Evolutionary conservation across 2,888 invertebrate genomes (phyloP), one percentile per base, ranked within the genome.

Genomic region (Dicycla oo): DNA sequence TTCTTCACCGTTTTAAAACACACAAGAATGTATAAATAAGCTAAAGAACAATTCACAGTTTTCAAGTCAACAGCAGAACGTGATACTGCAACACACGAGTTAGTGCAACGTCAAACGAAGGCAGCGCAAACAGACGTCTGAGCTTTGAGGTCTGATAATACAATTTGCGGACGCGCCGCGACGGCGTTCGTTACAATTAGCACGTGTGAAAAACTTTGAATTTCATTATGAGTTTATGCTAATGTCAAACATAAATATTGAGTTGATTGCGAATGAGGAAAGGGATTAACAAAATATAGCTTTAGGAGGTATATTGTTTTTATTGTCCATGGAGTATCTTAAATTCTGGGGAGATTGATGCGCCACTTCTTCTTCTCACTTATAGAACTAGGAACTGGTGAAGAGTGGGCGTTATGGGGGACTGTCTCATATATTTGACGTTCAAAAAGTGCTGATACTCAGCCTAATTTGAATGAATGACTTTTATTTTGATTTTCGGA

Each of bases 141-240:
- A 84, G 88, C 92, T 92, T 92, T 92, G 92, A 91, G 92, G 92
- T 90, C 81, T 80, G 82, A 85, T 91, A 89, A 92, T 86, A 86
- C 84, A 90, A 91, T 92, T 91, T 88, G 87, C 63, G 77, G 80
- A 71, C 66, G 66, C 76, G 73, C 69, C 78, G 65, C 71, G 60
- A 67, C 81, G 72, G 79, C 83, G 43, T 77, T 60, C 75, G 75
- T 80, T 79, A 80, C 78, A 82, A 82, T 78, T 81, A 81, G 64
- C 75, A 78, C 75, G 75, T 81, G 81, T 75, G 78, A 81, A 81
- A 81, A 81, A 81, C 81, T 81, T 81, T 67, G 18, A 51, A 81
- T 81, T 69, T 65, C 53, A 80, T 80, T 77, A 77, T 64, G 65
- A 70, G 38, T 76, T 72, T 69, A 80, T 72, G 80, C 69, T 76